phyloP scores from a whole-genome alignment of 1,140 invertebrate genomes.

The Hyphantria cunea region DNA sequence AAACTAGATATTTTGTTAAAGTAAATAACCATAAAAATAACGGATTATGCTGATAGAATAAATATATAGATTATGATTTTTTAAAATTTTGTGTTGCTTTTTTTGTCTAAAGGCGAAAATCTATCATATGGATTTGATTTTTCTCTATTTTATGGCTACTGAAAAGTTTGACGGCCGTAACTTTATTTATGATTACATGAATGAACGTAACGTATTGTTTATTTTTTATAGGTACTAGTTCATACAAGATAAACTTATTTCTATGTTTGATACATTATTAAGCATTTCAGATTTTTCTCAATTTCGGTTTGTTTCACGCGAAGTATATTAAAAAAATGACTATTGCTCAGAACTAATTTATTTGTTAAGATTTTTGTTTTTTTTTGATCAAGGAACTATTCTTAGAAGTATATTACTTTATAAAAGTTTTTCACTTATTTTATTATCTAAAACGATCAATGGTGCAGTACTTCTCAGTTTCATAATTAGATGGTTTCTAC shows the following conservation, averaged over 20 bases:
- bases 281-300: no score
- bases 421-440: no score
- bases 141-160: constrained; percentile 55
- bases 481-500: no score
- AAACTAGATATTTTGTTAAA: constrained; percentile 51
- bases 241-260: not conserved
- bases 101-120: constrained; percentile 68
- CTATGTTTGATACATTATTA: no score
- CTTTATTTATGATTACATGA: not conserved
- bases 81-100: constrained; percentile 63
- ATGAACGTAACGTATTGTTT: not conserved
- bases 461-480: no score
- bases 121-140: constrained; percentile 65
- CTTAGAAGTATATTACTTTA: no score
- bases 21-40: constrained; percentile 39
- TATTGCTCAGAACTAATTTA: no score
- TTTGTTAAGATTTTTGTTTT: no score
- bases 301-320: no score
- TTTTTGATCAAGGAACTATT: no score
- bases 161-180: constrained; percentile 32
- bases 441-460: no score
- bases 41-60: constrained; percentile 19
- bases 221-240: not conserved
- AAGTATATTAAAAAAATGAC: no score
- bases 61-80: constrained; percentile 38